phyloP scores from a whole-genome alignment of 2,888 invertebrate species.

The Micropterix aruncella region DNA sequence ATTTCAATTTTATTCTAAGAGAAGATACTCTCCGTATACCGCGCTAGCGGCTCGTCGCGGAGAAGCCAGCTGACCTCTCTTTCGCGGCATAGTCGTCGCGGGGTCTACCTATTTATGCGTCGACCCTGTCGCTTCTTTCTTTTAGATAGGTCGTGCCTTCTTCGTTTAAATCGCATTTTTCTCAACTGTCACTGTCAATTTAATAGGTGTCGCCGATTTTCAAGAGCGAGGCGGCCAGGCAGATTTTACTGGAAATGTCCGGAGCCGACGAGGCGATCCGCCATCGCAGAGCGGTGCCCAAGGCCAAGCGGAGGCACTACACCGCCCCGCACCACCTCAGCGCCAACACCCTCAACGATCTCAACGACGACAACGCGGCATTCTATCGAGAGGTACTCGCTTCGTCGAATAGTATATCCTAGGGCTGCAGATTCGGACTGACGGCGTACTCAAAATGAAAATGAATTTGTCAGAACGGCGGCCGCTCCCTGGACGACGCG shows the following conservation, averaged over 20 bases:
- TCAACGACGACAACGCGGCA: constrained; percentile 29
- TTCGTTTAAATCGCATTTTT: too few species aligned
- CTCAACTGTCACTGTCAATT: constrained; percentile 19
- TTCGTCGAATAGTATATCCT: background rate
- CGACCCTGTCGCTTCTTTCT: too few species aligned
- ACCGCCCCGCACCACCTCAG: constrained; percentile 72
- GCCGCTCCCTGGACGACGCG: constrained; percentile 67
- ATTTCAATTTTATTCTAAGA: too few species aligned
- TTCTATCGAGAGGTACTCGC: constrained; percentile 16
- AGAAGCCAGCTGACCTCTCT: too few species aligned
- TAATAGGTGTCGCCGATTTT: constrained; percentile 67
- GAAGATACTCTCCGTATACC: too few species aligned
- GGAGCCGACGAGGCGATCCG: constrained; percentile 41
- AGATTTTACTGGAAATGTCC: constrained; percentile 73
- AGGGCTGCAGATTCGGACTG: too few species aligned
- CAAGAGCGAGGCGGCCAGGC: constrained; percentile 75
- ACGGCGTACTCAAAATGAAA: too few species aligned
- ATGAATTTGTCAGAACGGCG: constrained; percentile 27
- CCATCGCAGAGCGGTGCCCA: constrained; percentile 57
- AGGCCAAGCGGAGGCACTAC: constrained; percentile 73
- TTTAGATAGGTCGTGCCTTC: too few species aligned
- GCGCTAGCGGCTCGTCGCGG: too few species aligned
- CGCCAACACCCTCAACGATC: constrained; percentile 43
- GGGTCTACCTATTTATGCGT: too few species aligned
- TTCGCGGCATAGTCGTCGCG: too few species aligned